Conservation (phyloP, 2,797 vertebrate genomes). For the Mallotus villosus region DNA sequence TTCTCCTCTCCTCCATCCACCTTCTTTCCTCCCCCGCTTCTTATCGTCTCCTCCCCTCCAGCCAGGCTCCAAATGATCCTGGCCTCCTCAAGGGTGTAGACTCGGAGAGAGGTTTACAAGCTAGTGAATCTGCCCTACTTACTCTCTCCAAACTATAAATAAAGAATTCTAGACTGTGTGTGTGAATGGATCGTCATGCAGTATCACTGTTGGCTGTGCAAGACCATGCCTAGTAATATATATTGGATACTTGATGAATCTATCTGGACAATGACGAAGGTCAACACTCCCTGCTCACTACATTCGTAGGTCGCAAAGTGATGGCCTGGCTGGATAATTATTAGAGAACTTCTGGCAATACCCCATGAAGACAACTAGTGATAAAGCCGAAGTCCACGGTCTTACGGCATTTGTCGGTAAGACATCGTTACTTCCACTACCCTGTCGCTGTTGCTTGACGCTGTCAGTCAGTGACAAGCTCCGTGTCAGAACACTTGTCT, state of each 20-base stretch:
- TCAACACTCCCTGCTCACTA: background rate
- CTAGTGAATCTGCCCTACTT: background rate
- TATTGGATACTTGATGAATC: background rate
- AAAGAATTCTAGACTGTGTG: too few species aligned
- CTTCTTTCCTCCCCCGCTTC: background rate
- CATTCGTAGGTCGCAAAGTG: too few species aligned
- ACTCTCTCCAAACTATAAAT: too few species aligned
- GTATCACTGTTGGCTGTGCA: too few species aligned
- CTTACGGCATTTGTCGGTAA: too few species aligned
- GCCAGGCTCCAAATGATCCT: background rate
- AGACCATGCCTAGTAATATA: too few species aligned
- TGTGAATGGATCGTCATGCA: too few species aligned
- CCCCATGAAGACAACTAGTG: background rate
- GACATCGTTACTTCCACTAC: background rate
- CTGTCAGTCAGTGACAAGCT: constrained; percentile 61
- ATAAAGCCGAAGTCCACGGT: background rate
- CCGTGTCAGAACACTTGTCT: constrained; percentile 50
- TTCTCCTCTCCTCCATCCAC: background rate
- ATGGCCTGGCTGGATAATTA: background rate
- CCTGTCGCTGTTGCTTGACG: constrained; percentile 34
- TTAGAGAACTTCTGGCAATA: background rate
- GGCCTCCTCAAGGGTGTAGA: background rate
- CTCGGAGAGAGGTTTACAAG: background rate
- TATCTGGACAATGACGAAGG: background rate
- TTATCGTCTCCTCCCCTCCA: background rate